Percentiles rank a stretch among this genome's conserved stretches.
Evolutionary conservation across 2,113 vertebrate genomes (phyloP).

Genomic region (Apus apus): DNA sequence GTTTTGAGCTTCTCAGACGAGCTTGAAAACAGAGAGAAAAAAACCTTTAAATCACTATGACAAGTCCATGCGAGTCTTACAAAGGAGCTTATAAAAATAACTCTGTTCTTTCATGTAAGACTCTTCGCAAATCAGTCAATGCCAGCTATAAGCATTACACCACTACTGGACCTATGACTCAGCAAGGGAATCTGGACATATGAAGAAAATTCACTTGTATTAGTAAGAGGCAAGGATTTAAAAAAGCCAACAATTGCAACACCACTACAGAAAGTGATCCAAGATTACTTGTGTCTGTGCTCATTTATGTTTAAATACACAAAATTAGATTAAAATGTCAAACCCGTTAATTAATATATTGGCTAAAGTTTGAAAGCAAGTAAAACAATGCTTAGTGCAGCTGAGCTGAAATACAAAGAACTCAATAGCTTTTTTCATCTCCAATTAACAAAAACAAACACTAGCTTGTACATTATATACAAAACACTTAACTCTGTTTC

Average conservation of each 20-base stretch:
- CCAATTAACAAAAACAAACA: neutral
- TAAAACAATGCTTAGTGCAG: neutral
- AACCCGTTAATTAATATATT: neutral
- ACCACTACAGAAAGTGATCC: neutral
- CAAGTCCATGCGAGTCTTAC: constrained; percentile 3
- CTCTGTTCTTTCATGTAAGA: neutral
- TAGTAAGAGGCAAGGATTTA: neutral
- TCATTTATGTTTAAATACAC: neutral
- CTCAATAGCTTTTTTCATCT: neutral
- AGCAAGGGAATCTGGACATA: constrained; percentile 38
- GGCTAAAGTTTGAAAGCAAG: constrained; percentile 21
- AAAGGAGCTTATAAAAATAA: neutral
- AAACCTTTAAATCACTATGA: neutral
- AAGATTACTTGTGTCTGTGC: neutral
- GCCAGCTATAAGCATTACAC: constrained; percentile 15
- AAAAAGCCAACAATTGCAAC: neutral
- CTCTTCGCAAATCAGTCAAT: neutral
- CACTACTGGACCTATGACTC: constrained; percentile 43
- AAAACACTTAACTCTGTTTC: neutral
- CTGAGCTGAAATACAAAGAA: neutral
- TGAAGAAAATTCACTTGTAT: neutral
- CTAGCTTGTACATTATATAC: neutral
- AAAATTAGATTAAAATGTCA: neutral
- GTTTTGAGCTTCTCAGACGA: neutral
- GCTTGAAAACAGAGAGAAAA: neutral